Conservation (phyloP, 1,140 invertebrate genomes). For the Apis dorsata region DNA sequence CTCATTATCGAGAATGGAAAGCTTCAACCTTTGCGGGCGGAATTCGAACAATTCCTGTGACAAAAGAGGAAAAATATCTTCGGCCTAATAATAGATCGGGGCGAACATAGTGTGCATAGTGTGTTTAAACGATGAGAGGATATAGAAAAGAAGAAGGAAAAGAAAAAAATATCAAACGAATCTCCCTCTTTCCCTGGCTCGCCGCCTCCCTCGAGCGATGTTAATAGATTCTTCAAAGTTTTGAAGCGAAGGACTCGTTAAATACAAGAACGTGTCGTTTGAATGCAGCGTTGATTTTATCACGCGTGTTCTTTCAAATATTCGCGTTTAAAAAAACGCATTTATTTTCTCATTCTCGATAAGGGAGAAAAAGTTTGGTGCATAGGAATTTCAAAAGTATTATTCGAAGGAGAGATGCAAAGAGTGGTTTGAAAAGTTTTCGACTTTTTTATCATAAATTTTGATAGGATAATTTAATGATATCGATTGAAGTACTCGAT, state of each 20-base stretch:
- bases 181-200: background rate
- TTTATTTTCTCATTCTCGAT: too few species aligned
- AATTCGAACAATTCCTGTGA: constrained; percentile 2
- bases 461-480: too few species aligned
- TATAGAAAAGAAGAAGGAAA: background rate
- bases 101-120: background rate
- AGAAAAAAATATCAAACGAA: background rate
- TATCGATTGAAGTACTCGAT: too few species aligned
- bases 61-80: constrained; percentile 25
- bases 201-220: background rate
- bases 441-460: too few species aligned
- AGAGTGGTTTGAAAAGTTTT: too few species aligned
- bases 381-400: too few species aligned
- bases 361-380: too few species aligned
- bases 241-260: background rate
- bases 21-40: background rate
- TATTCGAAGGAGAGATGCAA: too few species aligned
- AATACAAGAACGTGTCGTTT: background rate
- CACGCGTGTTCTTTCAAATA: background rate
- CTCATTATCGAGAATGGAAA: constrained; percentile 53
- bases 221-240: background rate
- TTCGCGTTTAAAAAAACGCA: background rate
- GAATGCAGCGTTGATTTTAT: background rate
- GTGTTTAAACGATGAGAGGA: background rate
- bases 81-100: constrained; percentile 8